A percentile compares a stretch with the other conserved stretches of the same genome.
Evolutionary conservation across 2,888 invertebrate genomes (phyloP).

Genomic region (Conops quadrifasciatus): DNA sequence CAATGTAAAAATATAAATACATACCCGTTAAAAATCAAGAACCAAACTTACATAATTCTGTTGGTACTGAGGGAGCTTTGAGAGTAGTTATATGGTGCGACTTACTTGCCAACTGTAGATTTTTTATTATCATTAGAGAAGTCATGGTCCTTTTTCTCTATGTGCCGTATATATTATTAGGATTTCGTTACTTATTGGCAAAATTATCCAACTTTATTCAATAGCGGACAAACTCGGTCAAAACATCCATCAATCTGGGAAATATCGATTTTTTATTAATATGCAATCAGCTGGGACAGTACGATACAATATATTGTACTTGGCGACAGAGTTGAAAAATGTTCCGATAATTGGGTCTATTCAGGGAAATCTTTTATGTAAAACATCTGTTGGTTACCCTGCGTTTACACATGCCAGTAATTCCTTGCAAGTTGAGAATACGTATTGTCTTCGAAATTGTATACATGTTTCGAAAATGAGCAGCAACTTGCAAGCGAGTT

Average conservation of each 20-base stretch:
- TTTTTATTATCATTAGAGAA: conserved; percentile 59
- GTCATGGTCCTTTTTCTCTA: conserved; percentile 51
- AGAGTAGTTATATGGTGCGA: conserved; percentile 34
- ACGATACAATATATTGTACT: neutral
- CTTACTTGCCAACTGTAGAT: conserved; percentile 61
- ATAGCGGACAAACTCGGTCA: neutral
- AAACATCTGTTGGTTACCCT: too few relatives aligned
- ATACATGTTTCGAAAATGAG: too few relatives aligned
- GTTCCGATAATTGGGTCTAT: too few relatives aligned
- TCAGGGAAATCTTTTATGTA: too few relatives aligned
- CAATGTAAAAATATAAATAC: too few relatives aligned
- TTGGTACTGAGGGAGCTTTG: conserved; percentile 25
- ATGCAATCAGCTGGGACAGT: conserved; percentile 2
- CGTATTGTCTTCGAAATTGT: too few relatives aligned
- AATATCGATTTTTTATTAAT: conserved; percentile 5
- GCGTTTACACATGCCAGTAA: too few relatives aligned
- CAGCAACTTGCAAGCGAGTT: too few relatives aligned
- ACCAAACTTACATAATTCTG: conserved; percentile 52
- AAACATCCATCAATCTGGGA: neutral
- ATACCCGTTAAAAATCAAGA: neutral
- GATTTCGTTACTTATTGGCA: neutral
- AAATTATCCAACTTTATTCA: neutral
- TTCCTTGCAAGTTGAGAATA: too few relatives aligned
- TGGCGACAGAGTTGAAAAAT: too few relatives aligned
- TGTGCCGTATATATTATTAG: neutral